Percentiles rank a stretch among this genome's conserved stretches.
These are phyloP conservation scores for Chondrosia reniformis DNA, from an alignment of 37 sponge, comb jelly and placozoan species.

Conservation along the genomic window DNA sequence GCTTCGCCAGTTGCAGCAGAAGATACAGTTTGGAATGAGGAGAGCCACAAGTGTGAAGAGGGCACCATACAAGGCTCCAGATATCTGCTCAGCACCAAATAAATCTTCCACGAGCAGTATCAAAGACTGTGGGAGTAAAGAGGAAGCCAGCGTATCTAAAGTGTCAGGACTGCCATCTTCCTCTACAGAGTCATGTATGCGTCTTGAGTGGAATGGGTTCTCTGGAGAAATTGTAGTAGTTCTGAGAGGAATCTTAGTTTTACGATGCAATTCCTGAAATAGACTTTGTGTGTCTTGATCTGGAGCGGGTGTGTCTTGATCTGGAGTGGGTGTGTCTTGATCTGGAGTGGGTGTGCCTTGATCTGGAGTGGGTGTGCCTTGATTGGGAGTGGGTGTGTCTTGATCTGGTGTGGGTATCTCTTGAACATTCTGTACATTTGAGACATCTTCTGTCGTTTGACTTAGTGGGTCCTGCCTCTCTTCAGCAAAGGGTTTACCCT, in stretches of 20 bases:
- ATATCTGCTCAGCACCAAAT: neutral
- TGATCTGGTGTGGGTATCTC: no score
- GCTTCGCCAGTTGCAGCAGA: slow-evolving; percentile 21
- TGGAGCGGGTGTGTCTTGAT: neutral
- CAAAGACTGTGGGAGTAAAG: neutral
- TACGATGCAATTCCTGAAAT: neutral
- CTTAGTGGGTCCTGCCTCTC: no score
- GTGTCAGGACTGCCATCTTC: no score
- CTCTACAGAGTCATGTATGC: neutral
- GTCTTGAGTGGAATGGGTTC: no score
- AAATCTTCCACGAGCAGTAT: neutral
- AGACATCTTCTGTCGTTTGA: no score
- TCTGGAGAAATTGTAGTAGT: no score
- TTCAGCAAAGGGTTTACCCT: no score
- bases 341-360: neutral
- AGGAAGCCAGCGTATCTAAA: neutral
- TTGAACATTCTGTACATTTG: no score
- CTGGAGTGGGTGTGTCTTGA: neutral
- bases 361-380: neutral
- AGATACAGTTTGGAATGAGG: slow-evolving; percentile 18
- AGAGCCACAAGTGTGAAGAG: slow-evolving; percentile 26
- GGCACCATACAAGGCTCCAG: slow-evolving; percentile 7
- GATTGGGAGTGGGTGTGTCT: neutral
- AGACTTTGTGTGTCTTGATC: neutral
- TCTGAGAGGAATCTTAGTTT: no score